Conservation (phyloP, 2,113 vertebrate species). For the Corynorhinus townsendii region DNA sequence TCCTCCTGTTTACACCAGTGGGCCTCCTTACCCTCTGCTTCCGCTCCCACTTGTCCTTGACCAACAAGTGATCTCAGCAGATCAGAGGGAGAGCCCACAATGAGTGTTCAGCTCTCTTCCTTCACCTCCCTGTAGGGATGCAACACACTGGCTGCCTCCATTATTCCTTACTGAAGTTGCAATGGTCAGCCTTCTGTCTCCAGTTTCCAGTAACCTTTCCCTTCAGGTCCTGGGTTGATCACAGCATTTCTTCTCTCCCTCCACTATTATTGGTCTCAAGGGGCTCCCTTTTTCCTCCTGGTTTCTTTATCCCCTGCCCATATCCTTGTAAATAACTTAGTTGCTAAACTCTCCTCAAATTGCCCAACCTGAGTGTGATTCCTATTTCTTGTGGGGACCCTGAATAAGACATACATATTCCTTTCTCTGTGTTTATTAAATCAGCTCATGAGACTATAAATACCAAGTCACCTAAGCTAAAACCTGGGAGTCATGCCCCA, state of each 20-base stretch:
- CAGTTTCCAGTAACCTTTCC: not conserved
- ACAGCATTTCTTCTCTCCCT: not conserved
- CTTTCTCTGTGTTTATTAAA: not conserved
- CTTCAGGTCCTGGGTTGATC: not conserved
- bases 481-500: not conserved
- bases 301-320: not conserved
- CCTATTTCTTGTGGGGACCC: not conserved
- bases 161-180: not conserved
- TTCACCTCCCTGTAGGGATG: not conserved
- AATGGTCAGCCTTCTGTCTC: not conserved
- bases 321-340: not conserved
- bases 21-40: not conserved
- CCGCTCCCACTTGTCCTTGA: not conserved
- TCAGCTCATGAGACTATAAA: not conserved
- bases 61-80: not conserved
- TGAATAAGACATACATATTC: not conserved
- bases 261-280: not conserved
- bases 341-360: conserved; percentile 15
- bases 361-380: not conserved
- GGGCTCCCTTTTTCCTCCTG: not conserved
- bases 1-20: not conserved
- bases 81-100: not conserved
- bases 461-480: not conserved
- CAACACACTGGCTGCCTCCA: not conserved
- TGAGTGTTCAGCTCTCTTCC: not conserved